Conservation (phyloP, 2,888 invertebrate genomes). For the Drosophila falleni region DNA sequence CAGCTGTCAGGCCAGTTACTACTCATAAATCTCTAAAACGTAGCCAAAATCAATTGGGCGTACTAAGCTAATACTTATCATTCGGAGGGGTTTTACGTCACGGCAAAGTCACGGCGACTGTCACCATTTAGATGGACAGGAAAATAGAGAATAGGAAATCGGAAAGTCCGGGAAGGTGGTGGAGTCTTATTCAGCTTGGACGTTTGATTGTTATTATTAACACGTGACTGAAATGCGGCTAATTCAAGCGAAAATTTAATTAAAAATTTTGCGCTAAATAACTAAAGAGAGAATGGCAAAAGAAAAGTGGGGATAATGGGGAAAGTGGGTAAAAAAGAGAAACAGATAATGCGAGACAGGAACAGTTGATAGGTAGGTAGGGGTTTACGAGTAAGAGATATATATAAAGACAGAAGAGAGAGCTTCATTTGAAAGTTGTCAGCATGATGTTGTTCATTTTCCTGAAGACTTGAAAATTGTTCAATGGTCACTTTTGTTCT, state of each 20-base stretch:
- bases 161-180: background rate
- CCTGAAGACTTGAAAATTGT: slow-evolving; percentile 68
- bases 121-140: slow-evolving; percentile 9
- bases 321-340: background rate
- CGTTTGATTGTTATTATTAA: slow-evolving; percentile 79
- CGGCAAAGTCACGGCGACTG: slow-evolving; percentile 30
- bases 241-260: slow-evolving; percentile 80
- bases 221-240: slow-evolving; percentile 77
- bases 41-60: slow-evolving; percentile 58
- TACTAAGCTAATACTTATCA: slow-evolving; percentile 54
- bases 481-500: slow-evolving; percentile 55
- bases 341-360: slow-evolving; percentile 54
- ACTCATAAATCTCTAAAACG: slow-evolving; percentile 67
- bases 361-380: slow-evolving; percentile 27
- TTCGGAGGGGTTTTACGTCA: slow-evolving; percentile 50
- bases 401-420: background rate
- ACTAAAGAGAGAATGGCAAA: slow-evolving; percentile 21
- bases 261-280: slow-evolving; percentile 72
- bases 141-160: too few relatives aligned
- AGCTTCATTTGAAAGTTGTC: slow-evolving; percentile 46
- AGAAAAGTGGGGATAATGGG: background rate
- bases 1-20: slow-evolving; percentile 46
- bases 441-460: slow-evolving; percentile 67
- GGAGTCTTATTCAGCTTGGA: slow-evolving; percentile 26
- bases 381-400: background rate